These are phyloP conservation scores for Hypsibius dujardini DNA, from an alignment of 1,140 invertebrate species.

Conservation along the genomic window DNA sequence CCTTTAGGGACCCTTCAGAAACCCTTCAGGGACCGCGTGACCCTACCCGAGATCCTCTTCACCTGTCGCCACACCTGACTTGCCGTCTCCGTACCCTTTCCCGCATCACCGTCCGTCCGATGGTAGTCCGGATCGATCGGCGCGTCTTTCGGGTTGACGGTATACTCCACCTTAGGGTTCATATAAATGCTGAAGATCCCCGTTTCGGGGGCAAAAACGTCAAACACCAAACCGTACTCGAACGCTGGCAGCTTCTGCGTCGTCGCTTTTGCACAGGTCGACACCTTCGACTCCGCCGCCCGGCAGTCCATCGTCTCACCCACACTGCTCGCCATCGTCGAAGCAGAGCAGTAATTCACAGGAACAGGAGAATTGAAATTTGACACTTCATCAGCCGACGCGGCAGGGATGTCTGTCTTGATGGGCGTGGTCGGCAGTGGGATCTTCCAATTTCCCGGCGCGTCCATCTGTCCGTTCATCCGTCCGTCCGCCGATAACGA, in stretches of 20 bases:
- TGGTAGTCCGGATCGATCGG: not conserved
- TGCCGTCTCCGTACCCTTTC: not conserved
- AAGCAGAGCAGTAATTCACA: not conserved
- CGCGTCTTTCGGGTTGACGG: not conserved
- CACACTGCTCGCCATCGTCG: not conserved
- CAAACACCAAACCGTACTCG: conserved; percentile 6
- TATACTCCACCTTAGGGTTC: conserved; percentile 2
- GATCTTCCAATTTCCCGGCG: not conserved
- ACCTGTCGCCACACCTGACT: not conserved
- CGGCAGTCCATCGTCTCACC: not conserved
- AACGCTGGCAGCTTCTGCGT: not conserved
- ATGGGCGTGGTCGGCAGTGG: not conserved
- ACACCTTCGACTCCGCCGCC: not conserved
- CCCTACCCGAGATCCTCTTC: not conserved
- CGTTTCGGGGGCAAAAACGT: not conserved
- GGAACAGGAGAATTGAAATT: conserved; percentile 1
- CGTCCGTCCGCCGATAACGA: not conserved
- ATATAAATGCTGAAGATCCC: conserved; percentile 1
- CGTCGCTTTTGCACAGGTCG: not conserved
- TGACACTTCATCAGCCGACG: not conserved
- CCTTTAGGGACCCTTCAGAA: no score
- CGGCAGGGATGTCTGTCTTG: not conserved
- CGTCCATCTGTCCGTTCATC: not conserved
- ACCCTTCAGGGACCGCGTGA: not conserved
- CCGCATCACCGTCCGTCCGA: not conserved